phyloP scores from a whole-genome alignment of 2,113 vertebrate genomes.

The Helogale parvula region DNA sequence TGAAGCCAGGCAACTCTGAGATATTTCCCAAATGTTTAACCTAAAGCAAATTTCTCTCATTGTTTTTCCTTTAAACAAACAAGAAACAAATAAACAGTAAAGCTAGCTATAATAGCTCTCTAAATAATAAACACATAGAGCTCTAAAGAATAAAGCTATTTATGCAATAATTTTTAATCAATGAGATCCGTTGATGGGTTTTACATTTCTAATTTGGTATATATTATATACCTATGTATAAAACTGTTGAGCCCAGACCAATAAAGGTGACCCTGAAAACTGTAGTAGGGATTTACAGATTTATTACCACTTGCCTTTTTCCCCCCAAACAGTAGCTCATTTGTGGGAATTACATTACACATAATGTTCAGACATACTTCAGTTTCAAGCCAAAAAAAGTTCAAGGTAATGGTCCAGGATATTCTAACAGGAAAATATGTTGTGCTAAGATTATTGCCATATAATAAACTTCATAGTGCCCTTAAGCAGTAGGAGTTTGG shows the following conservation, averaged over 20 bases:
- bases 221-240: neutral
- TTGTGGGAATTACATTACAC: constrained; percentile 54
- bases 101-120: neutral
- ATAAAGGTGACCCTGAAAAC: constrained; percentile 52
- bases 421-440: constrained; percentile 40
- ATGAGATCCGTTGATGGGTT: neutral
- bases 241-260: constrained; percentile 57
- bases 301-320: neutral
- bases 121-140: neutral
- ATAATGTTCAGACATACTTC: constrained; percentile 17
- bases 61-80: neutral
- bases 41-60: neutral
- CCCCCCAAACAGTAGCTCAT: constrained; percentile 42
- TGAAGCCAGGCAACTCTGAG: neutral
- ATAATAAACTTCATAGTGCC: constrained; percentile 26
- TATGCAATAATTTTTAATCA: neutral
- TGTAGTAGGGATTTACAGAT: constrained; percentile 51
- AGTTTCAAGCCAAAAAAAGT: constrained; percentile 52
- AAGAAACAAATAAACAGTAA: neutral
- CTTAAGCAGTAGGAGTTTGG: neutral
- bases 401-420: constrained; percentile 10
- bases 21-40: neutral
- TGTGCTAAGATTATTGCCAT: constrained; percentile 29
- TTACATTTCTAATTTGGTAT: neutral
- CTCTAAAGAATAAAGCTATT: neutral